Conservation (phyloP, 2,797 vertebrate genomes). For the Oreochromis mossambicus region DNA sequence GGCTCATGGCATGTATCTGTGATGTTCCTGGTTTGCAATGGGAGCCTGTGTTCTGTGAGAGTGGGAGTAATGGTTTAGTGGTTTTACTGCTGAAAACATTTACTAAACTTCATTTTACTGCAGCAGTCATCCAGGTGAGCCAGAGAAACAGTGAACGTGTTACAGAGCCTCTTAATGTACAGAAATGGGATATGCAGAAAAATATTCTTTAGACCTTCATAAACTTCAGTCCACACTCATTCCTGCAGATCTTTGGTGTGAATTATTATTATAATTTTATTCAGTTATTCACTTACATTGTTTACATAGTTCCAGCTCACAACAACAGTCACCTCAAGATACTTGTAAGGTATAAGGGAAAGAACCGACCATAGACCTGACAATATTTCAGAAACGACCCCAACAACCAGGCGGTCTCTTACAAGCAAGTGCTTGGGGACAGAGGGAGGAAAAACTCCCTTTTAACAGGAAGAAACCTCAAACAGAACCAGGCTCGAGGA, state of each 20-base stretch:
- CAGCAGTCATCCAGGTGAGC: background rate
- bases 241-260: background rate
- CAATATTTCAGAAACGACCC: background rate
- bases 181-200: background rate
- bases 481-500: too few species aligned
- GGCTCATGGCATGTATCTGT: background rate
- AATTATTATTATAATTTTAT: background rate
- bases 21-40: background rate
- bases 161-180: background rate
- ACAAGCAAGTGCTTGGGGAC: background rate
- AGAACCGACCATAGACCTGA: background rate
- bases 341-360: background rate
- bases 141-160: background rate
- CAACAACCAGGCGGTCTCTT: background rate
- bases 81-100: background rate
- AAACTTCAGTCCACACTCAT: background rate
- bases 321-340: background rate
- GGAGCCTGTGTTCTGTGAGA: background rate
- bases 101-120: background rate
- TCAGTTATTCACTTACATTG: background rate
- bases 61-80: background rate
- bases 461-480: background rate
- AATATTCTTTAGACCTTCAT: background rate
- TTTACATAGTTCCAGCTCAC: background rate
- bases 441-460: background rate